Evolutionary conservation across 2,888 invertebrate species (phyloP).

Genomic region (Anaspis maculata): DNA sequence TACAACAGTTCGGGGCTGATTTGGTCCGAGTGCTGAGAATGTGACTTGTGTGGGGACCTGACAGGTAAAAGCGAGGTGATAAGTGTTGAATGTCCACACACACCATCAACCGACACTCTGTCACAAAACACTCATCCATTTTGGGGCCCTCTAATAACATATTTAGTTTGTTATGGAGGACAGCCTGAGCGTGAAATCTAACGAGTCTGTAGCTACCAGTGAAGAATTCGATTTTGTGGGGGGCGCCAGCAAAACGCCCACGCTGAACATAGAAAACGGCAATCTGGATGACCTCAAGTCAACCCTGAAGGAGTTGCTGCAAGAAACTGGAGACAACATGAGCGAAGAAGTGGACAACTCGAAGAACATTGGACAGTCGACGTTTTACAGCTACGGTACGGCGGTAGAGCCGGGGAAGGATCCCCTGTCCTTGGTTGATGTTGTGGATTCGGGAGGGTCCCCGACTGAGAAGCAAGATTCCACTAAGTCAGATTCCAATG

Average conservation of each 20-base stretch:
- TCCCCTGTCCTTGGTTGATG: constrained; percentile 23
- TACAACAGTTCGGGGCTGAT: too few relatives aligned
- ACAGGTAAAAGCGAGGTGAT: too few relatives aligned
- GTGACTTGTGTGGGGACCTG: too few relatives aligned
- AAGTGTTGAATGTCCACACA: too few relatives aligned
- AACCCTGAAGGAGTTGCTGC: constrained; percentile 51
- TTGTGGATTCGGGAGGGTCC: constrained; percentile 24
- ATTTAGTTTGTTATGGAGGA: too few relatives aligned
- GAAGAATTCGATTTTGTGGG: constrained; percentile 64
- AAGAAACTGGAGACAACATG: constrained; percentile 31
- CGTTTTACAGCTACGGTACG: constrained; percentile 46
- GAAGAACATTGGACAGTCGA: constrained; percentile 46
- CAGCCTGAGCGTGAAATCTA: constrained; percentile 58
- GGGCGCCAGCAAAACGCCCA: constrained; percentile 45
- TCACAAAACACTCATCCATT: too few relatives aligned
- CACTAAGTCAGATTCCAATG: constrained; percentile 71
- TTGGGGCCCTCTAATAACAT: too few relatives aligned
- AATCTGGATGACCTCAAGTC: constrained; percentile 55
- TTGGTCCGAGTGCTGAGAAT: too few relatives aligned
- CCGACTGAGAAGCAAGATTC: constrained; percentile 62
- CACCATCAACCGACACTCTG: too few relatives aligned
- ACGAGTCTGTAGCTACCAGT: constrained; percentile 60
- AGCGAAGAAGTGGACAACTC: constrained; percentile 28
- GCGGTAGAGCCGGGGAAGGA: constrained; percentile 33
- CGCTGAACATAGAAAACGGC: constrained; percentile 53